Base-by-base conservation (phyloP, 1,140 invertebrate genomes). In the Heliconius melpomene region DNA sequence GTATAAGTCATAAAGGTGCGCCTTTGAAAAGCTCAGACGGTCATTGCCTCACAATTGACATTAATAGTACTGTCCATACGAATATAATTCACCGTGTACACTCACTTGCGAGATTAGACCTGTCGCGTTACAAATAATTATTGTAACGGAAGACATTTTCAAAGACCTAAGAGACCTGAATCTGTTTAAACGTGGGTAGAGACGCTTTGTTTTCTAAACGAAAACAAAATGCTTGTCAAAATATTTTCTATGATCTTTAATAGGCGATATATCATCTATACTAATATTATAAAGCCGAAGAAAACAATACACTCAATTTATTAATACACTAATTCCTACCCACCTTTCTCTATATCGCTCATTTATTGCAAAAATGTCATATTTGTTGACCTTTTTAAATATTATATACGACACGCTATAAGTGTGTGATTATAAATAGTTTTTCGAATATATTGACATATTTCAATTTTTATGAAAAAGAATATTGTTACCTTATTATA, bases 141-240 rank as follows among this genome's bases (percentile, higher is more conserved):
- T 29, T 20, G 50, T 57, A 23, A 57, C n/a, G 20, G 20, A 57
- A 57, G 54, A 57, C n/a, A 57, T 11, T 57, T 23, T 57, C n/a
- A 23, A 57, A 57, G n/a, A 57, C 20, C 54, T 57, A 23, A 20
- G 26, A 66, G 60, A 66, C 60, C 60, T 66, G 60, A n/a, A 66
- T 66, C 60, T 66, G 60, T 29, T 36, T 0, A 1, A 26, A 66
- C 26, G 60, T 66, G 26, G 60, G 60, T 13, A 26, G 60, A 29
- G 29, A 66, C 60, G 60, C 60, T 66, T 66, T 40, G 54, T 76
- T 66, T 18, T 76, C 11, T 74, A 16, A 36, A 66, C 54, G 57
- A 23, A 7, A 29, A 76, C 57, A 76, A 60, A 76, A 57, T 13
- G 74, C 32, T 32, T 76, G 74, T 46, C 74, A 76, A 76, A 76